Evolutionary conservation across 2,113 vertebrate genomes (phyloP), one percentile per base, ranked within the genome.

Genomic region (Calypte anna): DNA sequence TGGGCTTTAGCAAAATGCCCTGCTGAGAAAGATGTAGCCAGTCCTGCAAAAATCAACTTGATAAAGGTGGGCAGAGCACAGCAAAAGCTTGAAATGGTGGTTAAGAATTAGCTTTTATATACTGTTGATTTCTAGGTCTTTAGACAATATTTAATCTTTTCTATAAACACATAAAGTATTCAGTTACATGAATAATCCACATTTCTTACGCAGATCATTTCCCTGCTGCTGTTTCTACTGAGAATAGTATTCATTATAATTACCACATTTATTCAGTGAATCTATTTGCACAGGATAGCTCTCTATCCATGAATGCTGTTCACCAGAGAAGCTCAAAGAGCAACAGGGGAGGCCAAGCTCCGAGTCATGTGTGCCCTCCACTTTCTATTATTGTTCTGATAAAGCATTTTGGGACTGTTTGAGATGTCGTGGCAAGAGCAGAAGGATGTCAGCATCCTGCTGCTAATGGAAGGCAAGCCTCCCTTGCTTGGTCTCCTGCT

Each of bases 201-300:
- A 96, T 93, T 97, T 97, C 94, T 96, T 92, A 97, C 97, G 96
- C 94, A 97, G 97, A 97, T 97, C 23, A 93, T 74, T 94, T 94
- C 79, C 93, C 94, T 91, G 91, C 93, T 95, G 96, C 87, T 91
- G 77, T 80, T 95, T 96, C 94, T 95, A 84, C 90, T 86, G 91
- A 95, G 93, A 96, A 97, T 95, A 95, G 96, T 96, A 94, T 94
- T 95, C 91, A 82, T 89, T 86, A 66, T 96, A 97, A 97, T 97
- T 97, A 92, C 93, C 91, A 91, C 82, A 82, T 94, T 94, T 97
- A 96, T 97, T 96, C 96, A 93, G 91, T 88, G 94, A 96, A 91
- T 94, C 86, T 92, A 75, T 97, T 97, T 97, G 86, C 86, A 61
- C 55, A 91, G 91, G 78, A 62, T 93, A 92, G 76, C 76, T 72